Evolutionary conservation across 2,888 invertebrate genomes (phyloP).

Genomic region (Diaperis boleti): DNA sequence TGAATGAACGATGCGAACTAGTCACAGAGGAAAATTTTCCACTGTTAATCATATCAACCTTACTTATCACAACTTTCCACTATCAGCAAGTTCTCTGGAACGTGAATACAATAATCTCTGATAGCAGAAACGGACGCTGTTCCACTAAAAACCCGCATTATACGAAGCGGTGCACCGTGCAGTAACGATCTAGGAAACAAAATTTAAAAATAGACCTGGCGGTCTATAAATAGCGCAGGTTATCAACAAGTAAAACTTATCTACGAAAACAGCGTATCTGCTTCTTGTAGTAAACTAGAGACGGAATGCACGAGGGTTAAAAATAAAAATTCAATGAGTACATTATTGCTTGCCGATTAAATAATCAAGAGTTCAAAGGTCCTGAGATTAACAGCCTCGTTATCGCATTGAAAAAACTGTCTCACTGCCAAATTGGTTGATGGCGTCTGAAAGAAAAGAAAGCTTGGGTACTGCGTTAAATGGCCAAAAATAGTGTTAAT

Average conservation of each 20-base stretch:
- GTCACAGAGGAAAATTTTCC: too few relatives aligned
- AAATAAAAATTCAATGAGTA: constrained; percentile 25
- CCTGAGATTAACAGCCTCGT: constrained; percentile 39
- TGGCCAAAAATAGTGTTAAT: constrained; percentile 14
- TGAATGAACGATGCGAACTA: too few relatives aligned
- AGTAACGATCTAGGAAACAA: neutral
- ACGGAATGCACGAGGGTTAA: neutral
- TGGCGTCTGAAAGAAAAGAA: constrained; percentile 5
- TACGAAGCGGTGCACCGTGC: neutral
- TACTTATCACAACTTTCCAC: too few relatives aligned
- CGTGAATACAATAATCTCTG: too few relatives aligned
- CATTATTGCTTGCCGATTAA: constrained; percentile 24
- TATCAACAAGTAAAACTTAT: constrained; percentile 16
- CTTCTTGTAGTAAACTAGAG: constrained; percentile 21
- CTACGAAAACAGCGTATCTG: constrained; percentile 5
- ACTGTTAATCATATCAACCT: too few relatives aligned
- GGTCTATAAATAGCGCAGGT: constrained; percentile 11
- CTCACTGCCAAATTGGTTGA: constrained; percentile 10
- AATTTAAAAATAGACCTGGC: neutral
- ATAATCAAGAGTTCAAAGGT: constrained; percentile 37
- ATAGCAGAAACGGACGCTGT: too few relatives aligned
- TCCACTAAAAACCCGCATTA: neutral
- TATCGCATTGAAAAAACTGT: constrained; percentile 12
- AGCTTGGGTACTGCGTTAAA: constrained; percentile 19
- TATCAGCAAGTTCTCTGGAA: too few relatives aligned